Percentiles rank a stretch among this genome's conserved stretches.
Conservation (phyloP, 2,797 vertebrate genomes). For the Nasua narica region DNA sequence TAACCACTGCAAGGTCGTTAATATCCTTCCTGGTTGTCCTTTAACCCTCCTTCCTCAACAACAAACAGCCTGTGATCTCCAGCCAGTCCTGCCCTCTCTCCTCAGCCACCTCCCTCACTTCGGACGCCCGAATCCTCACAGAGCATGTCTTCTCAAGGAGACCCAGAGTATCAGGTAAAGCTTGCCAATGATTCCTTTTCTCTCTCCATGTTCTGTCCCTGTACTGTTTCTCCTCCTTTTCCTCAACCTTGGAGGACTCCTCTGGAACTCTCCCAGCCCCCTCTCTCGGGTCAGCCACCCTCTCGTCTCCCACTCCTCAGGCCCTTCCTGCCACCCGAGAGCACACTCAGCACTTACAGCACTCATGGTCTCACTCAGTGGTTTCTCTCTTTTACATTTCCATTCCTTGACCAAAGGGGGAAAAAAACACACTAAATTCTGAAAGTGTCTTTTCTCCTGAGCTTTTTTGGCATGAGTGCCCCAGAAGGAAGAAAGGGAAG, state of each 20-base stretch:
- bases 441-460: background rate
- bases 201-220: background rate
- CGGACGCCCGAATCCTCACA: background rate
- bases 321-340: too few species aligned
- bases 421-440: background rate
- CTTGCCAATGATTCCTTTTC: background rate
- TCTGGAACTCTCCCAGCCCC: fast-evolving
- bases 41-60: too few species aligned
- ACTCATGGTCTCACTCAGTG: background rate
- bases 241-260: background rate
- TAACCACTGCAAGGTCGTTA: background rate
- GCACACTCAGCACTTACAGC: background rate
- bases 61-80: background rate
- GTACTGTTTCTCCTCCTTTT: background rate
- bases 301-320: background rate
- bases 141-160: background rate
- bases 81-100: background rate
- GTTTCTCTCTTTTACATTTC: background rate
- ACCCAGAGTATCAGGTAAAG: background rate
- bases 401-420: background rate
- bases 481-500: background rate
- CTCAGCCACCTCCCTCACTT: background rate
- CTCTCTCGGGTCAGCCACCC: background rate
- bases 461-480: background rate
- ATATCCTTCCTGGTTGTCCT: background rate